Base-by-base conservation (phyloP, 2,888 invertebrate genomes). In the Gryllus longicercus region DNA sequence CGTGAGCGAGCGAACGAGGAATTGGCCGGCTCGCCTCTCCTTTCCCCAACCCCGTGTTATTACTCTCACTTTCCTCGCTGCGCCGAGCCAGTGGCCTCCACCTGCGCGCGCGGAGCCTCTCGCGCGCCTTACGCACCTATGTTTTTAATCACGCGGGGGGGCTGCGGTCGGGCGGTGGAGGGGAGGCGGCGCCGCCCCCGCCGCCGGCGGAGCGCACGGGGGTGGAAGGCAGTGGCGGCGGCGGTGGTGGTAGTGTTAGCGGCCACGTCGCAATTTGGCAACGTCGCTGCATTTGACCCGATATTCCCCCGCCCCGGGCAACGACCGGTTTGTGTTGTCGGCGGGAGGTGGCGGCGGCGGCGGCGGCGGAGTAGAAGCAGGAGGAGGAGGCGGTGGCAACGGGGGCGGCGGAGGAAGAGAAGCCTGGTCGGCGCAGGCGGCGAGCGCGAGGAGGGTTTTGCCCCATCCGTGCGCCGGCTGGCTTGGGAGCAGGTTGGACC, bases 271-370 rank as follows among this genome's bases (percentile, higher is more conserved):
- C 75, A 76, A 75, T 79, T 79, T 79, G 79, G 79, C 79, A 79
- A 79, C 79, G 76, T 51, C 51, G 79, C 79, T 50, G 79, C 76
- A 76, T 79, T 79, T 79, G 79, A 79, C 79, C 79, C 79, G 79
- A 79, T 75, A 76, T 76, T 51, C 79, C 76, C 76, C 76, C 63
- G 75, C 79, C 76, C 76, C 79, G 76, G 79, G 79, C 79, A 79
- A 79, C 79, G 79, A 79, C 79, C 79, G 79, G 79, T 79, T 76
- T 51, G 79, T 79, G 76, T 23, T 38, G 76, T 23, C 76, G 76
- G 76, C 38, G 76, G 25, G 76, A 38, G 63, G 63, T n/a, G 63
- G 25, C 16, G 76, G 16, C 25, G 76, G 63, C 18, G 63, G n/a
- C n/a, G 63, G 63, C 0, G 63, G 0, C 1, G 63, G 1, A 63